Evolutionary conservation across 2,888 invertebrate species (phyloP).

Genomic region (Celastrina argiolus): DNA sequence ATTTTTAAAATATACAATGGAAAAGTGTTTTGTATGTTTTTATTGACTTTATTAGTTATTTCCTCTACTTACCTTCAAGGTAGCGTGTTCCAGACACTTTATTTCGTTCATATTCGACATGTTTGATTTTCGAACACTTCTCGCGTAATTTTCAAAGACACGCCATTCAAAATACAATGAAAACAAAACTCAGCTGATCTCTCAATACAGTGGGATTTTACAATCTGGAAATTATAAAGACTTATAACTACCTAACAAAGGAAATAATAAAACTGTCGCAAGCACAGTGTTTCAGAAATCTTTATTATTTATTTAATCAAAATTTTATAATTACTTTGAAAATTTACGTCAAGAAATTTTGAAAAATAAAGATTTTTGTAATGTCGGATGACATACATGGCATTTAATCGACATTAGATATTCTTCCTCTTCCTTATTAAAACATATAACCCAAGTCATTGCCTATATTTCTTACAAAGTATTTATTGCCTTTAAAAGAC

Average conservation of each 20-base stretch:
- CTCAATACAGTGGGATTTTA: not conserved
- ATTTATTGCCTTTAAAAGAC: no score
- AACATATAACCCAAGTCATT: not conserved
- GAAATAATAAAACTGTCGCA: not conserved
- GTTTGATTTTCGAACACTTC: conserved; percentile 24
- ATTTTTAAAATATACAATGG: no score
- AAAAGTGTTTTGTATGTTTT: no score
- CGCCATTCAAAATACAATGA: conserved; percentile 41
- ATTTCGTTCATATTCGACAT: conserved; percentile 87
- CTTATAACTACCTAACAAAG: not conserved
- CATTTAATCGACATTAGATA: not conserved
- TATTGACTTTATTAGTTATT: not conserved
- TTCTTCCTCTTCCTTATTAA: not conserved
- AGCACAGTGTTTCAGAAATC: not conserved
- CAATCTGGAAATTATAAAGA: not conserved
- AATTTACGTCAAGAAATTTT: not conserved
- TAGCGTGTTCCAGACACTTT: conserved; percentile 96
- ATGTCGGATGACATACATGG: not conserved
- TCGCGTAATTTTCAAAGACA: conserved; percentile 28
- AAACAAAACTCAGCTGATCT: conserved; percentile 76
- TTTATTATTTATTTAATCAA: not conserved
- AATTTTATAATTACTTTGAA: not conserved
- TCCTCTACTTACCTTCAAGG: conserved; percentile 85
- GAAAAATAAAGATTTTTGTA: not conserved
- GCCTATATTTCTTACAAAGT: not conserved